Evolutionary conservation across 2,113 vertebrate genomes (phyloP).

Genomic region (Cyphomyrus discorhynchus): DNA sequence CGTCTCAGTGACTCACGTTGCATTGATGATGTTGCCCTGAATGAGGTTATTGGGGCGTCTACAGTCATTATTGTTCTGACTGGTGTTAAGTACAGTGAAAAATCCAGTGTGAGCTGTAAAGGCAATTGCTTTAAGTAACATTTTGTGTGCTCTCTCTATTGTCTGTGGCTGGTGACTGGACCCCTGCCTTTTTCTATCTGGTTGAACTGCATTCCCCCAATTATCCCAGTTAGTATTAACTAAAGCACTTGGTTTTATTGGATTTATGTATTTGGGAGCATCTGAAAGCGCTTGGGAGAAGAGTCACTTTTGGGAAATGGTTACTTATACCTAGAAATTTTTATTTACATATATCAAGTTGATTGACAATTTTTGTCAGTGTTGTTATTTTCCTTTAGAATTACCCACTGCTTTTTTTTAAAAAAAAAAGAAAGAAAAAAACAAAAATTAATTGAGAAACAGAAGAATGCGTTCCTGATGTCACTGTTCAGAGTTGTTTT

Average conservation of each 20-base stretch:
- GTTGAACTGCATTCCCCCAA: background rate
- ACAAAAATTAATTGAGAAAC: background rate
- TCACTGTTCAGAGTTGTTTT: background rate
- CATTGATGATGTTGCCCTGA: background rate
- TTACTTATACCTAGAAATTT: background rate
- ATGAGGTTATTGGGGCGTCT: background rate
- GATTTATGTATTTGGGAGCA: background rate
- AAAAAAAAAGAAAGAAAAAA: background rate
- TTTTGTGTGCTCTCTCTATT: background rate
- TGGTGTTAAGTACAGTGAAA: background rate
- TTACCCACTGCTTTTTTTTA: background rate
- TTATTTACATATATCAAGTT: background rate
- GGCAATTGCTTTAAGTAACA: background rate
- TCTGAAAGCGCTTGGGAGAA: background rate
- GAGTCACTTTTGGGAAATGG: background rate
- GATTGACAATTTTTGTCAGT: background rate
- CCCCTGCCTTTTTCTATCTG: background rate
- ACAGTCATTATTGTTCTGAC: background rate
- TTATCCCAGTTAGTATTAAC: background rate
- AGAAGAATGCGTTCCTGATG: background rate
- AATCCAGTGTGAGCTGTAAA: background rate
- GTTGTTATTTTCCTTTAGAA: background rate
- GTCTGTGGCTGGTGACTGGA: background rate
- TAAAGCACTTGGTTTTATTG: background rate
- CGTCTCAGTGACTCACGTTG: conserved; percentile 2